phyloP scores from a whole-genome alignment of 2,113 vertebrate species.

The Ascaphus truei region DNA sequence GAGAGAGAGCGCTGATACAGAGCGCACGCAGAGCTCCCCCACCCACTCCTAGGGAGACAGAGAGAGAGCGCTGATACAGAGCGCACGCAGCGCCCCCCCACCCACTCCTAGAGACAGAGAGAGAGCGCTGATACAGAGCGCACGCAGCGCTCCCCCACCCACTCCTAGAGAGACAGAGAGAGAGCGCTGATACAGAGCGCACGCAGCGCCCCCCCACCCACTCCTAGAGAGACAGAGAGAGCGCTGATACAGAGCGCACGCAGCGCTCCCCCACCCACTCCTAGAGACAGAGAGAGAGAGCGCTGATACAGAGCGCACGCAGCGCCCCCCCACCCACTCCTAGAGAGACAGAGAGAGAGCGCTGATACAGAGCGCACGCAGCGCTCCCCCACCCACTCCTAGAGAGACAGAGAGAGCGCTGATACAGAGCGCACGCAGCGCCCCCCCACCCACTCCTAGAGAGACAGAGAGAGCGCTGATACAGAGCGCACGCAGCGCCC shows the following conservation, averaged over 20 bases:
- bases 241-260: slow-evolving; percentile 71
- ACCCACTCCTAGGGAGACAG: slow-evolving; percentile 85
- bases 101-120: slow-evolving; percentile 81
- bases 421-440: slow-evolving; percentile 84
- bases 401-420: not conserved
- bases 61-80: slow-evolving; percentile 46
- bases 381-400: slow-evolving; percentile 98
- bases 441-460: slow-evolving; percentile 96
- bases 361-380: slow-evolving; percentile 80
- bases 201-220: slow-evolving; percentile 97
- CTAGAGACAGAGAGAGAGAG: slow-evolving; percentile 48
- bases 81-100: slow-evolving; percentile 94
- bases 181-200: slow-evolving; percentile 64
- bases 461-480: not conserved
- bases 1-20: slow-evolving; percentile 28
- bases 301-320: slow-evolving; percentile 76
- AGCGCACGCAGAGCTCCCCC: slow-evolving; percentile 93
- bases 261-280: slow-evolving; percentile 98
- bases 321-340: slow-evolving; percentile 98
- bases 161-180: slow-evolving; percentile 69
- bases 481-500: slow-evolving; percentile 91
- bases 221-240: slow-evolving; percentile 63
- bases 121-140: slow-evolving; percentile 61
- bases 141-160: slow-evolving; percentile 95
- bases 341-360: slow-evolving; percentile 39